Conservation (phyloP, 2,888 invertebrate genomes). For the Oscheius onirici region DNA sequence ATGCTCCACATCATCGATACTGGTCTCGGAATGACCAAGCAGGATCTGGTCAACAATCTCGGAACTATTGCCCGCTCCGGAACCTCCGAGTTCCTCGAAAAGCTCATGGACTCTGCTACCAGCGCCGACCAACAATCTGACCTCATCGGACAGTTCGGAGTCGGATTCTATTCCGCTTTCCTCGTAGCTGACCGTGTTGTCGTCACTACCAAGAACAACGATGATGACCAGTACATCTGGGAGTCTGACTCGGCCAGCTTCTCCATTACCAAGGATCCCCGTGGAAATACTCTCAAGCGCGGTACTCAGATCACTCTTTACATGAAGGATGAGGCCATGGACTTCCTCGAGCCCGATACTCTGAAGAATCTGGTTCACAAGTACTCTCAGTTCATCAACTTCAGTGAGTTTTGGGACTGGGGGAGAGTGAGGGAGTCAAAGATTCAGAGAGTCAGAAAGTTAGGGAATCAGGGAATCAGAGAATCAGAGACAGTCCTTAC, state of each 20-base stretch:
- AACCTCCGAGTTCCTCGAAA: slow-evolving; percentile 70
- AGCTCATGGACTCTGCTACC: slow-evolving; percentile 67
- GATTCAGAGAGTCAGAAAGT: no score
- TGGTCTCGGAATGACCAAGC: slow-evolving; percentile 88
- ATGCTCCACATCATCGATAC: slow-evolving; percentile 93
- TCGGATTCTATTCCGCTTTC: slow-evolving; percentile 98
- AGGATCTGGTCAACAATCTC: slow-evolving; percentile 91
- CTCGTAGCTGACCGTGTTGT: slow-evolving; percentile 93
- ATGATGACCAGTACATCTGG: slow-evolving; percentile 94
- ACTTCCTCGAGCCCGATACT: slow-evolving; percentile 91
- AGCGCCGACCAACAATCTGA: slow-evolving; percentile 76
- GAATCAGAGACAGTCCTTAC: no score
- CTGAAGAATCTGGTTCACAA: slow-evolving; percentile 90
- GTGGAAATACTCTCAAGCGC: slow-evolving; percentile 86
- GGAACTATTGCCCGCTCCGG: slow-evolving; percentile 86
- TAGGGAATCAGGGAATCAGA: no score
- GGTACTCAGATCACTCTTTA: slow-evolving; percentile 84
- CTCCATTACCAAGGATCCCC: slow-evolving; percentile 89
- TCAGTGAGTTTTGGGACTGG: slow-evolving; percentile 73
- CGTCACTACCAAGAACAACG: slow-evolving; percentile 93
- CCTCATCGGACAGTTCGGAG: slow-evolving; percentile 96
- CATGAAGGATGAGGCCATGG: slow-evolving; percentile 94
- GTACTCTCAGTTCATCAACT: slow-evolving; percentile 98
- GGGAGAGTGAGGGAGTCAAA: no score
- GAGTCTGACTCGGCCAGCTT: slow-evolving; percentile 93